Conservation (phyloP, 2,797 vertebrate species). For the Uromys caudimaculatus region DNA sequence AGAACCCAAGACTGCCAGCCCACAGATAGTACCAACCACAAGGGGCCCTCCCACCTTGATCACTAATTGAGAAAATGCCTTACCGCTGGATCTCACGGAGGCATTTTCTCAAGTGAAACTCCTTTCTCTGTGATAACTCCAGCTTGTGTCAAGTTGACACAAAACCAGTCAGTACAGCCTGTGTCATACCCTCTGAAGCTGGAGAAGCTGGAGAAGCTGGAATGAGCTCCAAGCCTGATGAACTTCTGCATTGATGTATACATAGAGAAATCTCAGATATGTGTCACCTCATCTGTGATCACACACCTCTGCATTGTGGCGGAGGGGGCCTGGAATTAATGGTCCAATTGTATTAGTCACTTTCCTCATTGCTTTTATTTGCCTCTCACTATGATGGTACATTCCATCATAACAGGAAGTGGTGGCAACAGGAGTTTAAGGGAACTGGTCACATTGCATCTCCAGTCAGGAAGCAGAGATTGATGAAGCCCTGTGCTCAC, state of each 20-base stretch:
- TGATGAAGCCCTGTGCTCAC: neutral
- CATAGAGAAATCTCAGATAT: neutral
- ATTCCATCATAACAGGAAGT: neutral
- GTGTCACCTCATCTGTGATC: rapidly evolving
- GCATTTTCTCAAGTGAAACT: too few species aligned
- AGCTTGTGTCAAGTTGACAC: too few species aligned
- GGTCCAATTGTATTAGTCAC: neutral
- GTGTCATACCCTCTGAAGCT: neutral
- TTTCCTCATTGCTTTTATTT: neutral
- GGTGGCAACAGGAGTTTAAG: neutral
- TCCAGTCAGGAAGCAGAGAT: neutral
- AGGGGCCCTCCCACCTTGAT: too few species aligned
- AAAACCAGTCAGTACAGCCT: too few species aligned
- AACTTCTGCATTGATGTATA: neutral
- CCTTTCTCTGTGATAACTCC: too few species aligned
- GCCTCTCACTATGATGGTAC: neutral
- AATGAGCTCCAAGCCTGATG: neutral
- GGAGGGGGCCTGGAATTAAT: neutral
- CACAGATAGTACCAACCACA: too few species aligned
- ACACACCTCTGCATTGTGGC: neutral
- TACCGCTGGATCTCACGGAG: too few species aligned
- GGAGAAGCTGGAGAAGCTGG: neutral
- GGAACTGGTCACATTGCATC: neutral
- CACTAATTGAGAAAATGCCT: too few species aligned
- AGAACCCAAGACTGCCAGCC: too few species aligned